Evolutionary conservation across 2,888 invertebrate species (phyloP), one percentile per base, ranked within the genome.

Genomic region (Girardia tigrina): DNA sequence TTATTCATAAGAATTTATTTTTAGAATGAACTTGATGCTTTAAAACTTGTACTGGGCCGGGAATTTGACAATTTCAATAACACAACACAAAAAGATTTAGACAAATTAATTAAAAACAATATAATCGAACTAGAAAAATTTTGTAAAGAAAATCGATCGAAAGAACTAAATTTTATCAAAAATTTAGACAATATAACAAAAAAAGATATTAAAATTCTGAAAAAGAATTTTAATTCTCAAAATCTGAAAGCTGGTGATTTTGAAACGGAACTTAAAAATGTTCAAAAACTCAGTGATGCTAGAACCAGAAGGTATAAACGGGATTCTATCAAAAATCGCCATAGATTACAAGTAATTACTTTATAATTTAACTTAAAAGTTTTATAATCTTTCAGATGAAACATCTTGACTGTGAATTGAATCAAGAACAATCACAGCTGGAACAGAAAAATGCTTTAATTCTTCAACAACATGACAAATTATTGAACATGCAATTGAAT

Each of bases 371-470:
- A 56, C 23, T 2, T 8, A 12, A 36, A 36, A 36, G 36, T 36
- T 36, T 36, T 36, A 8, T 36, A 12, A 36, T 36, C 4, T 56
- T 56, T 2, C 23, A 56, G 56, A 4, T 56, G n/a, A 56, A 56
- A 56, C 56, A 56, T 20, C 4, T 8, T 4, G 56, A 56, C n/a
- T 23, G 26, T n/a, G 16, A n/a, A 23, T 56, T 74, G 14, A 70
- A 56, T 20, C 71, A 28, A 26, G 29, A 29, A 27, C 70, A 75
- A 70, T 70, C 69, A 8, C 75, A 75, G 14, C 26, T 71, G 23
- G 75, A 75, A 70, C 71, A 70, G 8, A 70, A 75, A 29, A 75
- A 71, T 29, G 70, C 71, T n/a, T 23, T 75, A n/a, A 26, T 75
- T n/a, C 4, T 75, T n/a, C 69, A 72, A 14, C 75, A 75, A 28